Evolutionary conservation across 2,113 vertebrate species (phyloP).

Genomic region (Microtus montanus): DNA sequence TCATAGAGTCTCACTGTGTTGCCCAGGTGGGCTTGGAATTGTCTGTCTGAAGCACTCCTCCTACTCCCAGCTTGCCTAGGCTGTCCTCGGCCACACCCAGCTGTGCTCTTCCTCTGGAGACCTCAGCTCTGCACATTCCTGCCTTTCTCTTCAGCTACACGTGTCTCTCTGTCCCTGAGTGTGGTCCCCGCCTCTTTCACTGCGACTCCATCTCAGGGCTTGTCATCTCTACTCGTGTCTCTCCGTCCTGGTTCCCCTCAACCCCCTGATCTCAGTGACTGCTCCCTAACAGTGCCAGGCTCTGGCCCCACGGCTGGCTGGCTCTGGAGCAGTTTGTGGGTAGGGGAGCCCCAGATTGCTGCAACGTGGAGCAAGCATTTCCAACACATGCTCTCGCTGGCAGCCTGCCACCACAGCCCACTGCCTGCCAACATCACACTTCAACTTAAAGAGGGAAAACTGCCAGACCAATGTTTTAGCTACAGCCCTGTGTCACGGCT

Average conservation of each 20-base stretch:
- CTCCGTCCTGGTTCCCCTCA: background rate
- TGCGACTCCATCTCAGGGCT: background rate
- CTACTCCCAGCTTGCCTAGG: background rate
- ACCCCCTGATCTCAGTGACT: background rate
- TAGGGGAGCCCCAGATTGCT: slow-evolving; percentile 85
- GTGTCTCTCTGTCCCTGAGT: background rate
- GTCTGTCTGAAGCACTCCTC: background rate
- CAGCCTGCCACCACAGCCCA: slow-evolving; percentile 85
- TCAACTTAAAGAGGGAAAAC: slow-evolving; percentile 91
- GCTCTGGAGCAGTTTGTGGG: slow-evolving; percentile 79
- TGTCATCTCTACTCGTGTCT: background rate
- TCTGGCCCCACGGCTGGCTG: slow-evolving; percentile 73
- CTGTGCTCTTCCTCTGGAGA: background rate
- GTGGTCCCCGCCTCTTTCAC: background rate
- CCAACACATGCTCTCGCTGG: slow-evolving; percentile 88
- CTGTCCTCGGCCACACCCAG: no score
- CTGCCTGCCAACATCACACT: slow-evolving; percentile 89
- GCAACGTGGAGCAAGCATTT: slow-evolving; percentile 86
- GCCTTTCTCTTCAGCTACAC: background rate
- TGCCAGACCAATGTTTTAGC: slow-evolving; percentile 91
- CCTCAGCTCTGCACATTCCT: background rate
- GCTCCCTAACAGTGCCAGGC: slow-evolving; percentile 51
- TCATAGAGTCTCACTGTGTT: background rate
- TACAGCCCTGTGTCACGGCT: slow-evolving; percentile 87
- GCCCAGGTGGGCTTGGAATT: background rate